phyloP scores from a whole-genome alignment of 2,113 vertebrate species.

The Gopherus flavomarginatus region DNA sequence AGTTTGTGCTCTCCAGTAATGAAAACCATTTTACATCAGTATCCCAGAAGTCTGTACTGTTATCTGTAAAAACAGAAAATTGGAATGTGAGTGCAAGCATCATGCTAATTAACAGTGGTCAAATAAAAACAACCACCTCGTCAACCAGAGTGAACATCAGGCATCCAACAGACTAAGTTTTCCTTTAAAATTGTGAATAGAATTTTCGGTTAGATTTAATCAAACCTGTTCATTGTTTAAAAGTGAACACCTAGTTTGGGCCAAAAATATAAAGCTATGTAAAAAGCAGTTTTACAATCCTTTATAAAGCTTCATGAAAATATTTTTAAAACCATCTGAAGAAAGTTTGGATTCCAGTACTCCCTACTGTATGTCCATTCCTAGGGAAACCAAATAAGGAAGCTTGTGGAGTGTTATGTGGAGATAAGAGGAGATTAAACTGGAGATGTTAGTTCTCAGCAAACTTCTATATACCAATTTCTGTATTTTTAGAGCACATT shows the following conservation, averaged over 20 bases:
- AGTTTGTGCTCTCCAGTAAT: slow-evolving; percentile 86
- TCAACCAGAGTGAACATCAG: not conserved
- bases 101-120: not conserved
- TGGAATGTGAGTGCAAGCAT: not conserved
- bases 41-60: slow-evolving; percentile 88
- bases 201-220: too few relatives aligned
- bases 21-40: slow-evolving; percentile 94
- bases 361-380: not conserved
- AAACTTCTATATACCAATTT: not conserved
- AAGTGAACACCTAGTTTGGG: not conserved
- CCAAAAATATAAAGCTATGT: not conserved
- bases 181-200: not conserved
- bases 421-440: not conserved
- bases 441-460: not conserved
- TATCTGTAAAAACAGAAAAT: slow-evolving; percentile 77
- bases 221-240: not conserved
- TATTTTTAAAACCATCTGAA: not conserved
- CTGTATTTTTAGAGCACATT: not conserved
- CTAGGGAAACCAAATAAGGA: not conserved
- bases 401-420: not conserved
- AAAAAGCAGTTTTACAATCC: not conserved
- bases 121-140: not conserved
- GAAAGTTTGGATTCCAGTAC: not conserved
- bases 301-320: not conserved
- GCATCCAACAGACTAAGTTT: not conserved